These are phyloP conservation scores for Heliconius aoede DNA, from an alignment of 2,888 invertebrate genomes.

Conservation along the genomic window DNA sequence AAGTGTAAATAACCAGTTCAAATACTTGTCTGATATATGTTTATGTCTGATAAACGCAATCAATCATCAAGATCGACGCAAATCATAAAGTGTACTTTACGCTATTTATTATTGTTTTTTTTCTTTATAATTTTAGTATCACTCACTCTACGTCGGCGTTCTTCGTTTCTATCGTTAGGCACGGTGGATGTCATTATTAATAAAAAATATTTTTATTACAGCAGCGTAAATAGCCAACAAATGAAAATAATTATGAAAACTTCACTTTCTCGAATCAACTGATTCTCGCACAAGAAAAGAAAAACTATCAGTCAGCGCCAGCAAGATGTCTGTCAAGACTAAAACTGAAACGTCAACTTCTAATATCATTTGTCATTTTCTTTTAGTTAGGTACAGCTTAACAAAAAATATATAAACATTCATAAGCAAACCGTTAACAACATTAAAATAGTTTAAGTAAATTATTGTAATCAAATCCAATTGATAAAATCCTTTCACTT, in stretches of 20 bases:
- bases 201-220: neutral
- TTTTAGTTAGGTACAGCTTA: neutral
- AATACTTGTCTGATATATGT: conserved; percentile 45
- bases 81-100: conserved; percentile 53
- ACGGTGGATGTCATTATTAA: conserved; percentile 67
- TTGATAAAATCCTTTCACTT: too few species aligned
- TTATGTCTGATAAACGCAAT: too few species aligned
- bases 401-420: neutral
- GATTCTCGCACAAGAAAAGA: conserved; percentile 13
- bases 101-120: conserved; percentile 37
- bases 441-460: neutral
- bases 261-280: conserved; percentile 17
- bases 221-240: neutral
- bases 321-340: neutral
- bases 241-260: conserved; percentile 7
- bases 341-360: neutral
- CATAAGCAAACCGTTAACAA: neutral
- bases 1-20: conserved; percentile 36
- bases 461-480: too few species aligned
- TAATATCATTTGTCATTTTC: neutral
- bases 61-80: too few species aligned
- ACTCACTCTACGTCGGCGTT: conserved; percentile 79
- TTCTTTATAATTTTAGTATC: conserved; percentile 9
- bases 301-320: conserved; percentile 7
- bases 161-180: conserved; percentile 74